Evolutionary conservation across 2,888 invertebrate species (phyloP).

Genomic region (Melieria crassipennis): DNA sequence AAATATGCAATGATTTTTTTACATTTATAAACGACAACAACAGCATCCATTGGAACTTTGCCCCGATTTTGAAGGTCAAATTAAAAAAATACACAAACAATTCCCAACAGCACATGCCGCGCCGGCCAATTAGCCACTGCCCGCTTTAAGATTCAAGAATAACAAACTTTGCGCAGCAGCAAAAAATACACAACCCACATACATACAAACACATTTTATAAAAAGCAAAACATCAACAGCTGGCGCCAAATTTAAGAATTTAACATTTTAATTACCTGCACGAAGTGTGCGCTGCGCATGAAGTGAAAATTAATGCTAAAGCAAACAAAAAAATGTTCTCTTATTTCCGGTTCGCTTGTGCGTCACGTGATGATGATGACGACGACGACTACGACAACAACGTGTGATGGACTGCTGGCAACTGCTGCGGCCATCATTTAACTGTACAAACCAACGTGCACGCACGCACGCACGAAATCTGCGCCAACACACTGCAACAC

Average conservation of each 20-base stretch:
- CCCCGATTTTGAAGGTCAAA: too few relatives aligned
- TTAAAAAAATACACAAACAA: too few relatives aligned
- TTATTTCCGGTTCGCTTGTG: conserved; percentile 15
- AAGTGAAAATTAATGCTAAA: background rate
- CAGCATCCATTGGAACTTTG: too few relatives aligned
- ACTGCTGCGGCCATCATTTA: conserved; percentile 11
- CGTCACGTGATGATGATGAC: background rate
- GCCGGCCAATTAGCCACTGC: too few relatives aligned
- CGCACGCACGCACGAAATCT: conserved; percentile 11
- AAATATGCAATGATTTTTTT: too few relatives aligned
- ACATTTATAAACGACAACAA: too few relatives aligned
- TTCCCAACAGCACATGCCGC: too few relatives aligned
- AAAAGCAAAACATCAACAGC: background rate
- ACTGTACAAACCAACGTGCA: conserved; percentile 11
- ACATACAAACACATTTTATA: background rate
- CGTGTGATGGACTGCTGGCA: too few relatives aligned
- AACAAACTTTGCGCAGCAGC: background rate
- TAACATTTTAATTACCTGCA: background rate
- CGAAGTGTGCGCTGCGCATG: background rate
- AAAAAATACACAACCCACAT: background rate
- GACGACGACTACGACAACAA: background rate
- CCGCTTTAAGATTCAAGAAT: too few relatives aligned
- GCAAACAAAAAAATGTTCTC: background rate
- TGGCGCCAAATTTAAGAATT: background rate
- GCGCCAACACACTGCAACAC: conserved; percentile 18